Percentiles rank a stretch among this genome's conserved stretches.
These are phyloP conservation scores for Agrilus mali DNA, from an alignment of 2,888 invertebrate genomes.

Conservation along the genomic window DNA sequence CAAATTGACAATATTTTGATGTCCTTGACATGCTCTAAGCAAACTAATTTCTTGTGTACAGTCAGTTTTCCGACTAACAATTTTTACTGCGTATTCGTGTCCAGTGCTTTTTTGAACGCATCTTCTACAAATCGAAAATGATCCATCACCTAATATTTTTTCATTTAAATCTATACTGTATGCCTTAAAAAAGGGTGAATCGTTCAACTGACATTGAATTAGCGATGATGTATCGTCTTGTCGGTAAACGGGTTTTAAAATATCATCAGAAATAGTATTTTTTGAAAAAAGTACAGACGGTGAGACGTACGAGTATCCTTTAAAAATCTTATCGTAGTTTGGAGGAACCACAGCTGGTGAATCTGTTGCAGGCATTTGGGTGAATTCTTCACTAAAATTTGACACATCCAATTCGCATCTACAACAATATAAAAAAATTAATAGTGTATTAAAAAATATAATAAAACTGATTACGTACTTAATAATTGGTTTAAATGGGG, in stretches of 20 bases:
- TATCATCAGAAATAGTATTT: conserved; percentile 62
- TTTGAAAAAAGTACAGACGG: conserved; percentile 79
- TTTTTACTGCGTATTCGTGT: conserved; percentile 79
- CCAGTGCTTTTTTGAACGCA: conserved; percentile 64
- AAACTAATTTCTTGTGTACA: conserved; percentile 64
- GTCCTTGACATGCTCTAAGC: conserved; percentile 74
- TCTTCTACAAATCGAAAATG: conserved; percentile 75
- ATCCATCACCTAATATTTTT: conserved; percentile 72
- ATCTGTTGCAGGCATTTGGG: conserved; percentile 80
- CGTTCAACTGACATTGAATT: conserved; percentile 29
- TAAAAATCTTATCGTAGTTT: conserved; percentile 75
- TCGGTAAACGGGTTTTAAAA: conserved; percentile 48
- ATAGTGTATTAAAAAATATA: not conserved
- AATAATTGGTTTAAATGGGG: conserved; percentile 86
- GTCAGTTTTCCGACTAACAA: conserved; percentile 54
- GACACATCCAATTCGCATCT: conserved; percentile 81
- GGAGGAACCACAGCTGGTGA: conserved; percentile 83
- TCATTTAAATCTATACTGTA: conserved; percentile 63
- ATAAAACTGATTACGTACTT: conserved; percentile 23
- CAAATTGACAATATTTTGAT: conserved; percentile 75
- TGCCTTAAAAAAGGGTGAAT: conserved; percentile 74
- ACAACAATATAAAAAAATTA: conserved; percentile 11
- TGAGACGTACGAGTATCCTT: conserved; percentile 90
- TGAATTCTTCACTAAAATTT: conserved; percentile 96
- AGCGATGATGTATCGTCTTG: conserved; percentile 26